Conservation (phyloP, 2,888 invertebrate genomes). For the Palloptera scutellata region DNA sequence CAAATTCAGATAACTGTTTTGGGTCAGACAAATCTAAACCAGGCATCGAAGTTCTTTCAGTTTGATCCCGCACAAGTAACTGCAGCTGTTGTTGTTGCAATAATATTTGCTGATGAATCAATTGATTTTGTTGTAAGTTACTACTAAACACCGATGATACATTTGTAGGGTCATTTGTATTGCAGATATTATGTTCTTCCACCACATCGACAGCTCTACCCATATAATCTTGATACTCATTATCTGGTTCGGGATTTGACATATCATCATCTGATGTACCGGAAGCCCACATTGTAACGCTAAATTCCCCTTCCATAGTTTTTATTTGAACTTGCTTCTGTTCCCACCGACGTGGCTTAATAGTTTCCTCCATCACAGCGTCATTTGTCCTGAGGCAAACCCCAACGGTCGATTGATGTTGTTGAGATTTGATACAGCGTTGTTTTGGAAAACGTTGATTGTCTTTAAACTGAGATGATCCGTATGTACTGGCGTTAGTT, state of each 20-base stretch:
- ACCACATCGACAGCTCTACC: conserved; percentile 14
- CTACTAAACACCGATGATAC: conserved; percentile 16
- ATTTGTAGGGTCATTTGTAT: conserved; percentile 8
- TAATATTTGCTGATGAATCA: conserved; percentile 40
- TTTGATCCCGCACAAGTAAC: conserved; percentile 39
- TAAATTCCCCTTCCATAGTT: conserved; percentile 97
- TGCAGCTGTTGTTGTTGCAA: conserved; percentile 40
- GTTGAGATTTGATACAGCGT: conserved; percentile 20
- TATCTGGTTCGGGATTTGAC: conserved; percentile 89
- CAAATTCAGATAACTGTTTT: conserved; percentile 92
- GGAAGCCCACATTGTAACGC: conserved; percentile 97
- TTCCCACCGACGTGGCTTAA: conserved; percentile 86
- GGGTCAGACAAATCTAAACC: conserved; percentile 92
- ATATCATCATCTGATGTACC: conserved; percentile 87
- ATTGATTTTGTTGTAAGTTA: conserved; percentile 41
- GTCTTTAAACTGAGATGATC: conserved; percentile 1
- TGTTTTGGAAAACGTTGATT: conserved; percentile 13
- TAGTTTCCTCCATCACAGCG: conserved; percentile 39
- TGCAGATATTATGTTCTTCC: neutral
- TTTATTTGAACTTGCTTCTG: conserved; percentile 98
- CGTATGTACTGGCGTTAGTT: neutral
- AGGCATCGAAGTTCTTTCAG: conserved; percentile 64
- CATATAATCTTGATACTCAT: conserved; percentile 75
- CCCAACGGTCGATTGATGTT: conserved; percentile 23
- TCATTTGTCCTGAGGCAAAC: conserved; percentile 36